These are phyloP conservation scores for Porphyrio hochstetteri DNA, from an alignment of 2,113 vertebrate genomes.

Conservation along the genomic window DNA sequence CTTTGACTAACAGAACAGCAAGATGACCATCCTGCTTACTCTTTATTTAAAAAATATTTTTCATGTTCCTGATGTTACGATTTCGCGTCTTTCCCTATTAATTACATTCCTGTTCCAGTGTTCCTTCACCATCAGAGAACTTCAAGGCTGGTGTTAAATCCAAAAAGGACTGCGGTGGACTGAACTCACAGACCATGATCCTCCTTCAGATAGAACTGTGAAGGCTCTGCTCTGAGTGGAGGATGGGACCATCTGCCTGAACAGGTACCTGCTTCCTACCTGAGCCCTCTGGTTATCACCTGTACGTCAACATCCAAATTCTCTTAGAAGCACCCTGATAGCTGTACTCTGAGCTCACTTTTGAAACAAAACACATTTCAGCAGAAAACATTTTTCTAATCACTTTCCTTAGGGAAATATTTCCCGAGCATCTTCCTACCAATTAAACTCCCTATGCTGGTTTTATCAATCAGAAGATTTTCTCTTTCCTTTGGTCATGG, in stretches of 20 bases:
- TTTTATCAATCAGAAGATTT: background rate
- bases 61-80: background rate
- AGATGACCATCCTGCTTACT: rapidly evolving
- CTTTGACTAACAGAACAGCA: background rate
- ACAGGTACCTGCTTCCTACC: background rate
- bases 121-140: background rate
- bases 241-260: too few species aligned
- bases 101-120: background rate
- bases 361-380: background rate
- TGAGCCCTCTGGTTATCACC: background rate
- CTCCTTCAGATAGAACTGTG: background rate
- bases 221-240: background rate
- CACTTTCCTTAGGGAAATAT: background rate
- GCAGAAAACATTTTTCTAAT: background rate
- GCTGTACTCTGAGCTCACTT: background rate
- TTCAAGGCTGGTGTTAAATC: background rate
- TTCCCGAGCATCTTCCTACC: background rate
- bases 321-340: background rate
- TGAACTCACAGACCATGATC: rapidly evolving
- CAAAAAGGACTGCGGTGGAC: background rate
- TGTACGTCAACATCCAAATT: background rate
- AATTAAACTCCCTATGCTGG: background rate
- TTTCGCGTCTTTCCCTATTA: background rate
- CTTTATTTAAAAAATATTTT: background rate
- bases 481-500: background rate